A percentile compares a stretch with the other conserved stretches of the same genome.
Conservation (phyloP, 2,113 vertebrate genomes). For the Entosphenus tridentatus region DNA sequence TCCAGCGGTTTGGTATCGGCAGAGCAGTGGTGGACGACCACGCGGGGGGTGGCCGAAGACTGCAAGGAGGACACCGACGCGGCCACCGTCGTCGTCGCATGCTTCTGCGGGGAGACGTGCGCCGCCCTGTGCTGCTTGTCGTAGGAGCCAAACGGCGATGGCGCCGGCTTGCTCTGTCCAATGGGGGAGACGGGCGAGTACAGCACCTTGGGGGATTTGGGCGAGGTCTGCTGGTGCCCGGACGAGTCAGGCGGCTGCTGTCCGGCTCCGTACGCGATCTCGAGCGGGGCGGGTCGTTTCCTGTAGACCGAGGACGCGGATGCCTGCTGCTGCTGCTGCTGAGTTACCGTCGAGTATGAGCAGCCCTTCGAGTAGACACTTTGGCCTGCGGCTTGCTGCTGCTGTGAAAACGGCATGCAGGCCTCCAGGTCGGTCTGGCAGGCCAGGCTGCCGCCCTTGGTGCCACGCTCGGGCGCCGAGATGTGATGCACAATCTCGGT, state of each 20-base stretch:
- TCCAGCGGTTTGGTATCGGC: too few species aligned
- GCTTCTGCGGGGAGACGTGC: constrained; percentile 85
- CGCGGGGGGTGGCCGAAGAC: constrained; percentile 26
- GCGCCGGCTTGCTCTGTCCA: constrained; percentile 76
- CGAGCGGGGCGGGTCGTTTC: constrained; percentile 77
- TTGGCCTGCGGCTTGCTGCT: constrained; percentile 59
- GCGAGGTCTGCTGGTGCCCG: constrained; percentile 13
- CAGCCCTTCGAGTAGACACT: constrained; percentile 52
- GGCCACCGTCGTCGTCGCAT: constrained; percentile 12
- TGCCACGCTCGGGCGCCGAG: constrained; percentile 73
- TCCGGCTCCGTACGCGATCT: constrained; percentile 32
- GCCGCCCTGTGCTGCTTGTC: constrained; percentile 76
- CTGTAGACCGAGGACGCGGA: background rate
- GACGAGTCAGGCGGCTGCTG: background rate
- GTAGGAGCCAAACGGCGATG: constrained; percentile 65
- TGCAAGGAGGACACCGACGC: constrained; percentile 20
- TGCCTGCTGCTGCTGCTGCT: too few species aligned
- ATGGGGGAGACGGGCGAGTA: constrained; percentile 85
- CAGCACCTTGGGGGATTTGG: constrained; percentile 90
- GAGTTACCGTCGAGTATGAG: constrained; percentile 19
- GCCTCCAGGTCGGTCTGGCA: constrained; percentile 78
- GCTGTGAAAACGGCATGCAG: constrained; percentile 37
- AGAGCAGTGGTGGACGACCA: too few species aligned
- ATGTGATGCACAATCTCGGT: constrained; percentile 29
- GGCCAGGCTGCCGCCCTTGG: constrained; percentile 69